A percentile compares a stretch with the other conserved stretches of the same genome.
Conservation (phyloP, 2,113 vertebrate genomes). For the Pangasianodon hypophthalmus region DNA sequence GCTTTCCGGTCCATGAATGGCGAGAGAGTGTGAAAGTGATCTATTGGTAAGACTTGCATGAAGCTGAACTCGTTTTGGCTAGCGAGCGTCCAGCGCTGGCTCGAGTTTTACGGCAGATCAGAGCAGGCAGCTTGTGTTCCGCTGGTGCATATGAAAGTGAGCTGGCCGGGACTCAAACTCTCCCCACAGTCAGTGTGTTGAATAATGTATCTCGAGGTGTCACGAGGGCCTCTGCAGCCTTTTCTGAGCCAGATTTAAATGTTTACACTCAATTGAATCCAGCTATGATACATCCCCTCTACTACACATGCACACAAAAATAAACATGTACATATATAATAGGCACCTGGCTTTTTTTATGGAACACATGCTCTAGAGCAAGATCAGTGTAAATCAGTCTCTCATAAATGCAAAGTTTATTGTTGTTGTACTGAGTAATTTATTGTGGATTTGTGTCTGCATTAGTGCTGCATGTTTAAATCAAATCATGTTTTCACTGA, state of each 20-base stretch:
- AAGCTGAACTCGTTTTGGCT: constrained; percentile 38
- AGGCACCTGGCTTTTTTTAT: constrained; percentile 30
- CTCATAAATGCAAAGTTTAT: neutral
- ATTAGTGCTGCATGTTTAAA: neutral
- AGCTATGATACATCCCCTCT: constrained; percentile 47
- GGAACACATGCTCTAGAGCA: constrained; percentile 7
- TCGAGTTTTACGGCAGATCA: constrained; percentile 50
- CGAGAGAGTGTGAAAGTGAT: constrained; percentile 32
- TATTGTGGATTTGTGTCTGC: neutral
- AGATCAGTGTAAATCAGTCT: constrained; percentile 26
- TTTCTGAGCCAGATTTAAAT: constrained; percentile 64
- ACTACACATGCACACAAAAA: constrained; percentile 36
- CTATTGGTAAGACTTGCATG: constrained; percentile 38
- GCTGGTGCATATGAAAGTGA: constrained; percentile 56
- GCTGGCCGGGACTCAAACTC: constrained; percentile 51
- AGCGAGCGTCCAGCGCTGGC: constrained; percentile 49
- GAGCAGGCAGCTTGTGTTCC: constrained; percentile 53
- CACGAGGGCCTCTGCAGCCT: constrained; percentile 56
- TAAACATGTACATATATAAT: constrained; percentile 36
- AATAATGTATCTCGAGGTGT: constrained; percentile 65
- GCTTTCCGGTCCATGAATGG: neutral
- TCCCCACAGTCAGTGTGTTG: constrained; percentile 49
- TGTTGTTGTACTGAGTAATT: constrained; percentile 18
- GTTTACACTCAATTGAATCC: constrained; percentile 58
- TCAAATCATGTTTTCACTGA: constrained; percentile 1